Evolutionary conservation across 2,888 invertebrate genomes (phyloP).

Genomic region (Cristatella mucedo): DNA sequence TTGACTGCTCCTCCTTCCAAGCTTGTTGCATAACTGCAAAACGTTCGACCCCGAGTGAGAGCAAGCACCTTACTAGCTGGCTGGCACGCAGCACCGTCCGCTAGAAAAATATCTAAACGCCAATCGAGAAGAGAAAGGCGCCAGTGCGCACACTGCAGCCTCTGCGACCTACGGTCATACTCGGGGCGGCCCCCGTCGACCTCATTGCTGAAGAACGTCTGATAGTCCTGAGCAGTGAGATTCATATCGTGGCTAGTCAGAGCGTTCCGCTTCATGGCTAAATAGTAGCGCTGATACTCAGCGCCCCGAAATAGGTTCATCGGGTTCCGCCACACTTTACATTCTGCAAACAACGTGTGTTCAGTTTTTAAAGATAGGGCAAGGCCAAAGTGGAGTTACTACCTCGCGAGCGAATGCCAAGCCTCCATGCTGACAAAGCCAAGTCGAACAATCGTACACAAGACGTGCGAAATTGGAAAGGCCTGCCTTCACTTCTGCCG

Average conservation of each 20-base stretch:
- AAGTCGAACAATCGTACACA: too few relatives aligned
- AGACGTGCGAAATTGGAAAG: too few relatives aligned
- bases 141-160: conserved; percentile 9
- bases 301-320: conserved; percentile 83
- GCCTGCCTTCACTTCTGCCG: too few relatives aligned
- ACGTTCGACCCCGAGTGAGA: too few relatives aligned
- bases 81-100: too few relatives aligned
- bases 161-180: conserved; percentile 51
- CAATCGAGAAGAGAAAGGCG: conserved; percentile 3
- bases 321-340: conserved; percentile 92
- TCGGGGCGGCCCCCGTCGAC: conserved; percentile 69
- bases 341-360: conserved; percentile 45
- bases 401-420: too few relatives aligned
- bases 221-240: conserved; percentile 93
- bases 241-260: conserved; percentile 98
- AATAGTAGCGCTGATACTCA: conserved; percentile 85
- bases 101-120: too few relatives aligned
- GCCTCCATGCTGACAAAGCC: too few relatives aligned
- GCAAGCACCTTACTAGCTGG: too few relatives aligned
- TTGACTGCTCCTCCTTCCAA: conserved; percentile 84
- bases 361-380: background rate
- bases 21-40: conserved; percentile 76
- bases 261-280: conserved; percentile 77
- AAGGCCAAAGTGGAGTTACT: background rate
- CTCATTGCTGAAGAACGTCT: conserved; percentile 84